A percentile compares a stretch with the other conserved stretches of the same genome.
phyloP scores from a whole-genome alignment of 2,888 invertebrate genomes.

The Sericinus montela region DNA sequence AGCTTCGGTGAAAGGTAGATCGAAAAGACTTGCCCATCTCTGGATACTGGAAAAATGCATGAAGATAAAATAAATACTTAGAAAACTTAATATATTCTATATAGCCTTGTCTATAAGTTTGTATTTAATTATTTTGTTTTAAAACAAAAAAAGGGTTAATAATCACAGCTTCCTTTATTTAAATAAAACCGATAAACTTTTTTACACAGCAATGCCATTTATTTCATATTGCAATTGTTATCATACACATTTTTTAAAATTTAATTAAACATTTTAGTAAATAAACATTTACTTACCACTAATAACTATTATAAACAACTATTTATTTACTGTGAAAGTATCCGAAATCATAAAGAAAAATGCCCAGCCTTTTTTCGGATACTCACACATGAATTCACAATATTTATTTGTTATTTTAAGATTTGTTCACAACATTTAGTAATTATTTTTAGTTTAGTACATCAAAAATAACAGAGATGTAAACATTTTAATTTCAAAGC shows the following conservation, averaged over 20 bases:
- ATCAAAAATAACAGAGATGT: no score
- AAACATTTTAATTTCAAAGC: not conserved
- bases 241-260: slow-evolving; percentile 25
- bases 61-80: no score
- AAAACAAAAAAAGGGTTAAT: slow-evolving; percentile 18
- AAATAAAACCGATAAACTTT: slow-evolving; percentile 23
- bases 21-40: no score
- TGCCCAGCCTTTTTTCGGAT: slow-evolving; percentile 38
- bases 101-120: no score
- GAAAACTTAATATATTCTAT: no score
- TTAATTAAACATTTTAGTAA: slow-evolving; percentile 23
- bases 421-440: not conserved
- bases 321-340: slow-evolving; percentile 23
- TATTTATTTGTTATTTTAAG: not conserved
- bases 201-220: slow-evolving; percentile 37
- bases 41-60: no score
- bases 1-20: no score
- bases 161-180: slow-evolving; percentile 8
- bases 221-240: slow-evolving; percentile 37
- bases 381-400: slow-evolving; percentile 22
- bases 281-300: slow-evolving; percentile 20
- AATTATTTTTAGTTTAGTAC: not conserved
- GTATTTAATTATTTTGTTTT: not conserved
- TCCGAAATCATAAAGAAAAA: slow-evolving; percentile 24
- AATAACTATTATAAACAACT: slow-evolving; percentile 12